A percentile compares a stretch with the other conserved stretches of the same genome.
Evolutionary conservation across 2,113 vertebrate genomes (phyloP).

Genomic region (Condylura cristata): DNA sequence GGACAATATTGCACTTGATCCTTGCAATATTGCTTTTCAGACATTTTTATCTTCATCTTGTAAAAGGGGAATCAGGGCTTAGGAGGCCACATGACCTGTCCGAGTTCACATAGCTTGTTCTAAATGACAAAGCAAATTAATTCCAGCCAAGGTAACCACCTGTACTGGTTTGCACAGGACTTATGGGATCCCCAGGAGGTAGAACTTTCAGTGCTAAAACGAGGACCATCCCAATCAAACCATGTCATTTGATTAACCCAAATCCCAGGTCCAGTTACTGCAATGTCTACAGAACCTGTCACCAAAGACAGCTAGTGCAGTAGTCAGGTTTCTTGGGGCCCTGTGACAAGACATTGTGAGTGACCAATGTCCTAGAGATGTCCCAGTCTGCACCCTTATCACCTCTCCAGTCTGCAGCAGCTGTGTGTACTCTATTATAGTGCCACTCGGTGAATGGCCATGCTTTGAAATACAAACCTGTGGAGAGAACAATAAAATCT

Average conservation of each 20-base stretch:
- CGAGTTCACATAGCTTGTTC: neutral
- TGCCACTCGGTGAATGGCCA: neutral
- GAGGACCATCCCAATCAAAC: neutral
- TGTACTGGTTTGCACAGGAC: neutral
- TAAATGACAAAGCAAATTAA: neutral
- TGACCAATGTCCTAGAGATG: neutral
- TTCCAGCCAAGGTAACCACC: neutral
- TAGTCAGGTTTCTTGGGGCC: neutral
- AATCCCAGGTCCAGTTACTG: neutral
- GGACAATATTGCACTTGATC: neutral
- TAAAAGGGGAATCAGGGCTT: neutral
- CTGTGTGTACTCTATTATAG: neutral
- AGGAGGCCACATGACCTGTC: neutral
- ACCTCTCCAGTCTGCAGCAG: neutral
- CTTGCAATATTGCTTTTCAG: neutral
- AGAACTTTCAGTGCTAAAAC: neutral
- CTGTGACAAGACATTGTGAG: neutral
- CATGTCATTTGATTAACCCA: neutral
- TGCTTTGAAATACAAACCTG: conserved; percentile 1
- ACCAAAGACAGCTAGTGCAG: neutral
- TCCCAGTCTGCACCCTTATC: neutral
- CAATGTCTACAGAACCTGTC: neutral
- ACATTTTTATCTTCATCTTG: neutral
- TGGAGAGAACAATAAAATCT: neutral
- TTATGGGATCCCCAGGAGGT: neutral